Evolutionary conservation across 2,113 vertebrate genomes (phyloP), one percentile per base, ranked within the genome.

Genomic region (Ivindomyrus marchei): DNA sequence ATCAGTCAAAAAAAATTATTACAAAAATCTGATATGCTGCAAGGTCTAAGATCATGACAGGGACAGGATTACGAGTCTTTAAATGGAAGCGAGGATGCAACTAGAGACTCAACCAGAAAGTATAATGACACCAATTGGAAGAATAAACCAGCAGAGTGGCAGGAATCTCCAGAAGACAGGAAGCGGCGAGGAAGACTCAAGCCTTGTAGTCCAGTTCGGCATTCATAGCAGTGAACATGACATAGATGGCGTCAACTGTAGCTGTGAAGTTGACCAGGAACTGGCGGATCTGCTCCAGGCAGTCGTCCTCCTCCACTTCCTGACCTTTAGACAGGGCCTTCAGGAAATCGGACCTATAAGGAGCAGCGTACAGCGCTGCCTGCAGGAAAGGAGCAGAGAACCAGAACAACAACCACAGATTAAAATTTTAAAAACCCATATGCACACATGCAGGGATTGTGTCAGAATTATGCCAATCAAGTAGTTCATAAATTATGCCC

Each of bases 271-370:
- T 97, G 0, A 94, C 88, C n/a, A 99, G 94, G 90, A 99, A 99
- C 94, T 98, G 97, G 10, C 96, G 95, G 74, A 98, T 94, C 94
- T 99, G 98, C 90, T 98, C 97, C 87, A 99, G 89, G 91, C 97
- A 99, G 36, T 98, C 97, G 53, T 99, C 98, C 84, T 99, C 97
- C 1, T 97, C 98, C 36, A 99, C 97, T 0, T 97, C 96, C 74
- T 96, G 95, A 0, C 98, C 98, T 88, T 98, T 99, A 91, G 98
- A 99, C 1, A 99, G 96, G 0, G 98, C 97, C 91, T 97, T 98
- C 90, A 99, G 94, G 94, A 99, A 96, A 88, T 99, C 98, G 0
- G 97, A 96, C 93, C 96, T 98, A 93, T 98, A 98, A 0, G 98
- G 97, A 2, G 98, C 97, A 1, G 97, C 97, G 0, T 96, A 98